Evolutionary conservation across 2,113 vertebrate species (phyloP), one percentile per base, ranked within the genome.

Genomic region (Antigone vipio): DNA sequence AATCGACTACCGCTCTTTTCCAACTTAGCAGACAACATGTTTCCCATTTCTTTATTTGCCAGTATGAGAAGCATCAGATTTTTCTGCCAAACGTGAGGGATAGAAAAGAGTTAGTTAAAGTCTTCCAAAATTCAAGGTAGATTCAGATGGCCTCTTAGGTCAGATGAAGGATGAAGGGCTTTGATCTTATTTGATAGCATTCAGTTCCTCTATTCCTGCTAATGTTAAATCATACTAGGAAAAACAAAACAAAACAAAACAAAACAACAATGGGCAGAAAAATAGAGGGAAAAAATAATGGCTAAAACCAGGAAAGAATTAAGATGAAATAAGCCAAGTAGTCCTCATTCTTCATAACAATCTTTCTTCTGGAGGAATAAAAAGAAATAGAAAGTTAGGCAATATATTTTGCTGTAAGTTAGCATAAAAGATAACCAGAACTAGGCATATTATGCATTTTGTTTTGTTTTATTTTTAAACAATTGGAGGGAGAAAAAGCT

Each of bases 391-490:
- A 85, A 93, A 94, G 8, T 66, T 83, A 20, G 7, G 19, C 16
- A 77, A 47, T 44, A 56, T 13, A 59, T 93, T 78, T 95, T 93
- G 11, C 56, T 47, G 9, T 79, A 94, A 93, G 14, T 90, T 80
- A 88, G 18, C 18, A 86, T 56, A 67, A 94, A 86, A 88, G 15
- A 77, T 34, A 86, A 92, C 5, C 20, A 93, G 75, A 90, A 74
- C 35, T 56, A 90, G 75, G 67, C 79, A 59, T 71, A 80, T 52
- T 86, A 94, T 93, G 68, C 34, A 81, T 81, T 89, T 95, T 89
- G 84, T 93, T 97, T 97, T 92, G 75, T 92, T 96, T 95, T 95
- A 92, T 96, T 97, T 96, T 96, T 93, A 92, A 95, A 97, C 92
- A 96, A 94, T 96, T 90, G 85, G 79, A 94, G 85, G 52, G 49